These are phyloP conservation scores for Ptychoptera albimana DNA, from an alignment of 2,888 invertebrate species.

Conservation along the genomic window DNA sequence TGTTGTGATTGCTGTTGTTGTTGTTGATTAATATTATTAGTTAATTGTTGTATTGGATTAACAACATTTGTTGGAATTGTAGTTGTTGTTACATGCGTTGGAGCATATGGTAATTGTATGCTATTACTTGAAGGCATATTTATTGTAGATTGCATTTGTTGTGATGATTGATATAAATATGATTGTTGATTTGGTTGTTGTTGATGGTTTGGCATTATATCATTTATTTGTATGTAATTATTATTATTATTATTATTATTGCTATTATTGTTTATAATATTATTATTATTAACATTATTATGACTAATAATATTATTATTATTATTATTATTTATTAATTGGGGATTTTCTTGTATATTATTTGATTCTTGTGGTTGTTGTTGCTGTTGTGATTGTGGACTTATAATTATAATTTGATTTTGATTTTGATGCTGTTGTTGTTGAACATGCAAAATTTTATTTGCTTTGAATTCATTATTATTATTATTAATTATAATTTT, in stretches of 20 bases:
- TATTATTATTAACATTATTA: slow-evolving; percentile 1
- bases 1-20: slow-evolving; percentile 7
- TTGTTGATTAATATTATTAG: slow-evolving; percentile 9
- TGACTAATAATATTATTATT: slow-evolving; percentile 2
- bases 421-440: too few relatives aligned
- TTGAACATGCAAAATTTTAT: too few relatives aligned
- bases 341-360: slow-evolving; percentile 25
- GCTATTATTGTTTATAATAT: slow-evolving; percentile 2
- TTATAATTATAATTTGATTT: slow-evolving; percentile 23
- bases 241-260: slow-evolving; percentile 2
- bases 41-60: slow-evolving; percentile 42
- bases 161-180: slow-evolving; percentile 2
- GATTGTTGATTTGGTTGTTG: slow-evolving; percentile 14
- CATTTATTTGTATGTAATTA: background rate
- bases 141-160: slow-evolving; percentile 2
- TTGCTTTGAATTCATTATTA: too few relatives aligned
- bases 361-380: slow-evolving; percentile 31
- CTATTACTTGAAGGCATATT: slow-evolving; percentile 18
- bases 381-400: slow-evolving; percentile 32
- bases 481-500: too few relatives aligned
- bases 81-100: slow-evolving; percentile 37
- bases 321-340: slow-evolving; percentile 1
- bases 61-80: slow-evolving; percentile 56
- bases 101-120: slow-evolving; percentile 43
- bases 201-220: slow-evolving; percentile 3